phyloP scores from a whole-genome alignment of 2,113 vertebrate genomes.

The Panurus biarmicus region DNA sequence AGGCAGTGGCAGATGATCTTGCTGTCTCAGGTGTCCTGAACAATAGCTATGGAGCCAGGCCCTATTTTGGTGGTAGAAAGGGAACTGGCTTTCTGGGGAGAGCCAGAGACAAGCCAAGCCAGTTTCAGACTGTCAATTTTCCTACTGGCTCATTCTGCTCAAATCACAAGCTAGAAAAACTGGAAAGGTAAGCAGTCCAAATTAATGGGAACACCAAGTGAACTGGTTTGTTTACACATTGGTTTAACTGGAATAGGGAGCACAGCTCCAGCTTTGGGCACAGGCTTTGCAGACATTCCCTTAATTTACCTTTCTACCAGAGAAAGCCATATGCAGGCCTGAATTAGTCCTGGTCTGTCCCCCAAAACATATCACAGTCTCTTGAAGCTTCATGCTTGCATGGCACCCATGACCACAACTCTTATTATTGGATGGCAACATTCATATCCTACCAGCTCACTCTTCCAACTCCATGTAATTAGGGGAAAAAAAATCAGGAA shows the following conservation, averaged over 20 bases:
- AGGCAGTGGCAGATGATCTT: background rate
- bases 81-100: conserved; percentile 6
- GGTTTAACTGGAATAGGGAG: conserved; percentile 21
- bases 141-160: conserved; percentile 19
- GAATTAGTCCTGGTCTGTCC: background rate
- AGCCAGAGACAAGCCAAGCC: conserved; percentile 35
- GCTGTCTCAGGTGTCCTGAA: conserved; percentile 33
- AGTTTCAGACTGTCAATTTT: conserved; percentile 40
- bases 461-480: background rate
- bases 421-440: background rate
- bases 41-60: background rate
- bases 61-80: background rate
- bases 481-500: background rate
- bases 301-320: background rate
- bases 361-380: background rate
- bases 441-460: background rate
- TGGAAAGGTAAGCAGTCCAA: conserved; percentile 58
- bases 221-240: conserved; percentile 31
- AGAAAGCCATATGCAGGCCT: background rate
- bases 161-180: conserved; percentile 61
- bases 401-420: background rate
- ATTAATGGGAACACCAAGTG: conserved; percentile 50
- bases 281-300: background rate
- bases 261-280: background rate
- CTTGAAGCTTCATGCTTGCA: background rate